Conservation (phyloP, 2,113 vertebrate species). For the Anarrhichthys ocellatus region DNA sequence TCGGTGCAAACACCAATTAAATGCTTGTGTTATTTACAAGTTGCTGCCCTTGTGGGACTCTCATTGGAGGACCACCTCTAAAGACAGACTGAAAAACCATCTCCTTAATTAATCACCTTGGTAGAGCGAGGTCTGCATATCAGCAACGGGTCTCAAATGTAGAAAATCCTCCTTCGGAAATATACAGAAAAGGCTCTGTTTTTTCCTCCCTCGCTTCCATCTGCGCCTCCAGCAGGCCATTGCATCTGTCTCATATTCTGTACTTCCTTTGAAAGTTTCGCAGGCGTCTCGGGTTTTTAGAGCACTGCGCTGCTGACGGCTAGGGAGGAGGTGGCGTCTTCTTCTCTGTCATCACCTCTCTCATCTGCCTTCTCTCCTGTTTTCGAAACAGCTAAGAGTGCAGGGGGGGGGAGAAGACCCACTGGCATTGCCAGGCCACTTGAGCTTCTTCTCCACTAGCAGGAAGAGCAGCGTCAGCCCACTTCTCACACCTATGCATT, state of each 20-base stretch:
- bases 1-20: constrained; percentile 66
- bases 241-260: constrained; percentile 49
- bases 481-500: constrained; percentile 22
- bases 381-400: constrained; percentile 7
- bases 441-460: constrained; percentile 19
- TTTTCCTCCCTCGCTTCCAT: constrained; percentile 17
- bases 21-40: constrained; percentile 62
- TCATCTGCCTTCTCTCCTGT: constrained; percentile 33
- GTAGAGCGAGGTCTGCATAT: constrained; percentile 11
- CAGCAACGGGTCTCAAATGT: constrained; percentile 6
- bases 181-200: neutral
- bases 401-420: neutral
- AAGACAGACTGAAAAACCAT: constrained; percentile 24
- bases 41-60: constrained; percentile 16
- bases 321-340: constrained; percentile 17
- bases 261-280: constrained; percentile 65
- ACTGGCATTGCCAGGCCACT: constrained; percentile 32
- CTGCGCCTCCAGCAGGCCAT: constrained; percentile 46
- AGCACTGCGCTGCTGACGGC: constrained; percentile 44
- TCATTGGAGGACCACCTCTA: constrained; percentile 9
- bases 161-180: constrained; percentile 12
- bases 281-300: constrained; percentile 43
- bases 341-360: constrained; percentile 40
- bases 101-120: constrained; percentile 59
- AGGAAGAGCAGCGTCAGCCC: constrained; percentile 30